Conservation (phyloP, 2,797 vertebrate genomes). For the Leptodactylus fallax region DNA sequence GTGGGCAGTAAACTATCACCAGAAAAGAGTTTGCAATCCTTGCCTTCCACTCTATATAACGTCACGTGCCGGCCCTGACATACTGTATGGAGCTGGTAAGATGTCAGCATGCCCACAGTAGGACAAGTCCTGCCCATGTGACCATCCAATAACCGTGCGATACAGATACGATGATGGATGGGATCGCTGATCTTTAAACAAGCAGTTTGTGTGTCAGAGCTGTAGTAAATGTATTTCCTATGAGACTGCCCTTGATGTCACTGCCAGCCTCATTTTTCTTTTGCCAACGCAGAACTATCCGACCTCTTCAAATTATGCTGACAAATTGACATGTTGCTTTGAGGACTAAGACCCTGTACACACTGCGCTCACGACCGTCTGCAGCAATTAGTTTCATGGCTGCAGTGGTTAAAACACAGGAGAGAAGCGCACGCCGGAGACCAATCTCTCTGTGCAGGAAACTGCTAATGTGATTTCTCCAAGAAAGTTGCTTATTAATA, state of each 20-base stretch:
- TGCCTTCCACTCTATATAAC: neutral
- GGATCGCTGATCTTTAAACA: neutral
- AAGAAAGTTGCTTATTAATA: neutral
- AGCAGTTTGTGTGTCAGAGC: slow-evolving; percentile 11
- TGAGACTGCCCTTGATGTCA: neutral
- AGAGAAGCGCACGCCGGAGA: slow-evolving; percentile 12
- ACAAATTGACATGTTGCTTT: slow-evolving; percentile 27
- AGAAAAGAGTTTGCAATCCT: too few species aligned
- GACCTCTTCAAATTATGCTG: slow-evolving; percentile 8
- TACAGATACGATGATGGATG: neutral
- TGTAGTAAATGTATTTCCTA: neutral
- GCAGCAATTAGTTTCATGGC: slow-evolving; percentile 48
- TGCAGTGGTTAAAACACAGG: slow-evolving; percentile 3
- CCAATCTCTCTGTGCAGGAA: slow-evolving; percentile 4
- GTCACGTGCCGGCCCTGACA: too few species aligned
- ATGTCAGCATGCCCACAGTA: neutral
- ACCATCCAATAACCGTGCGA: neutral
- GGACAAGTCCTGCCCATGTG: neutral
- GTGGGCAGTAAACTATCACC: too few species aligned
- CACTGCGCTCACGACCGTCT: neutral
- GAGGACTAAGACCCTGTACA: neutral
- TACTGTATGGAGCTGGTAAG: neutral
- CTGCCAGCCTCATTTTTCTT: slow-evolving; percentile 15
- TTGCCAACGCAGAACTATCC: neutral
- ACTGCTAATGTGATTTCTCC: slow-evolving; percentile 7